Evolutionary conservation across 2,888 invertebrate genomes (phyloP), one percentile per base, ranked within the genome.

Genomic region (Ferrisia virgata): DNA sequence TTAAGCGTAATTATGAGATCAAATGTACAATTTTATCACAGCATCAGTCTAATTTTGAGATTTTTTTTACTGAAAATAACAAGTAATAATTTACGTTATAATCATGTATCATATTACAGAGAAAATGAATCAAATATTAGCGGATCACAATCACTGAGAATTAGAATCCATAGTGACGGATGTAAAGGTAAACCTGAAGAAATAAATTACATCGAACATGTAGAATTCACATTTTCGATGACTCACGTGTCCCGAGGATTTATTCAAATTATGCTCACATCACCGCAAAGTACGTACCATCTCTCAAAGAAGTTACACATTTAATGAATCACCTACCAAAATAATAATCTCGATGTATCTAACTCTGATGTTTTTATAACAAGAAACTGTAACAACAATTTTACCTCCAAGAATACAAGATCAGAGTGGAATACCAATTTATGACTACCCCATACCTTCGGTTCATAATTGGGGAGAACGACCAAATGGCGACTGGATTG

Each of bases 381-480:
- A n/a, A 94, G 95, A 93, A 25, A 94, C 94, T 0, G 90, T 88
- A 86, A 92, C 94, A 0, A 91, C 92, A 87, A 88, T 97, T 72
- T 89, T 97, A 85, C 92, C 93, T 85, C 90, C 92, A 36, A 91
- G 97, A 86, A 89, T 91, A 79, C 96, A 97, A 88, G 88, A 89
- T 22, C 95, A 95, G 0, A 87, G 88, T 0, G 89, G 90, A 6
- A 96, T 96, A 3, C 82, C 83, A 11, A 96, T 96, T 88, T 87
- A 88, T 2, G 91, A 93, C 87, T 98, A 97, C 97, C 93, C 93
- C 2, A 93, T 98, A 87, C 94, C 94, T 91, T 95, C 96, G 0
- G 95, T 96, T 0, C 95, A 95, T 86, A 94, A 94, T 0, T 97
- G 97, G 97, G 96, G 96, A 0, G 97, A 97, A 89, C 89, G 91